Conservation (phyloP, 2,113 vertebrate genomes). For the Hemiprocne comata region DNA sequence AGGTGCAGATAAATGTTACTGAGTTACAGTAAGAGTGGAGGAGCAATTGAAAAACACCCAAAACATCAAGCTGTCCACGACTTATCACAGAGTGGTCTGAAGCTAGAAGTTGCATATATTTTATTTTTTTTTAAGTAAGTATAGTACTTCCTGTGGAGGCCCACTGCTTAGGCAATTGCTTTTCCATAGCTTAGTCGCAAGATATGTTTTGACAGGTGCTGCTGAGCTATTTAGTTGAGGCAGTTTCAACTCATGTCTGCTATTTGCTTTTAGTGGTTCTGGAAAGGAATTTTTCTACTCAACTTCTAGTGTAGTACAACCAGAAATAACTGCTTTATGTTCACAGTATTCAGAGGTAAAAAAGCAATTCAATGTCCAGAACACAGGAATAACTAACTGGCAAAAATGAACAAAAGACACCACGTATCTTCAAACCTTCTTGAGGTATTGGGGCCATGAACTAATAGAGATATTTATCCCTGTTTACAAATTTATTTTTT, state of each 20-base stretch:
- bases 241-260: constrained; percentile 32
- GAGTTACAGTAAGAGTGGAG: background rate
- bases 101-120: background rate
- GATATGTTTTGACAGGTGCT: constrained; percentile 56
- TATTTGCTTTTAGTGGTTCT: constrained; percentile 28
- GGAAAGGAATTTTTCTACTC: constrained; percentile 37
- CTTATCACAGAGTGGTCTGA: background rate
- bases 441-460: background rate
- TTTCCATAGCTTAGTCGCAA: constrained; percentile 36
- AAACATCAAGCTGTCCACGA: background rate
- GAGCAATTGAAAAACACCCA: background rate
- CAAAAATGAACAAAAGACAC: background rate
- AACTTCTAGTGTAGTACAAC: background rate
- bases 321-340: background rate
- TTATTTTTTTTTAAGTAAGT: background rate
- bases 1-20: background rate
- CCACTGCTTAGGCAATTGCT: constrained; percentile 8
- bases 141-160: background rate
- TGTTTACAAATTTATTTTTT: background rate
- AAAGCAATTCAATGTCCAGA: background rate
- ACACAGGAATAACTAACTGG: background rate
- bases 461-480: background rate
- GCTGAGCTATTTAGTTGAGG: constrained; percentile 36
- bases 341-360: background rate
- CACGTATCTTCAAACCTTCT: background rate